Conservation (phyloP, 2,888 invertebrate species). For the Chromoteleia sp. region DNA sequence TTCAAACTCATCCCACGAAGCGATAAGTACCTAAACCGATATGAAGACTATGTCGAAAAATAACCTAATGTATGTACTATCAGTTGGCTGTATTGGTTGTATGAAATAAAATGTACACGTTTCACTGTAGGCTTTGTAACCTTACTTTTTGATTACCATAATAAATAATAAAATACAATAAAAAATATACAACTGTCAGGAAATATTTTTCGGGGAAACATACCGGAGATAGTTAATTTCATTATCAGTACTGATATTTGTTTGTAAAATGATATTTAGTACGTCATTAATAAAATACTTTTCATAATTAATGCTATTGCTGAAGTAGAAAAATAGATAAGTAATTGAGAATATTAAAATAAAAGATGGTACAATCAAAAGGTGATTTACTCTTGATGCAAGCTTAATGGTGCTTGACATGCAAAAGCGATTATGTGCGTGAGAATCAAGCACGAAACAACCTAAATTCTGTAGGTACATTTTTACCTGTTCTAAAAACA, state of each 20-base stretch:
- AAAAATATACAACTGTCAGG: background rate
- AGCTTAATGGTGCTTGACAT: conserved; percentile 63
- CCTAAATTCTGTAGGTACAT: conserved; percentile 48
- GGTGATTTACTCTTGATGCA: conserved; percentile 63
- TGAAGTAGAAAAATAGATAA: too few relatives aligned
- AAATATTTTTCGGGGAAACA: too few relatives aligned
- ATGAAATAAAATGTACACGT: too few relatives aligned
- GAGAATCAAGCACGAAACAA: conserved; percentile 57
- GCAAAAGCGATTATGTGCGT: conserved; percentile 66
- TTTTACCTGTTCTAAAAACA: conserved; percentile 12
- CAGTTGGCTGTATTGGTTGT: too few relatives aligned
- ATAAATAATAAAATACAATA: conserved; percentile 8
- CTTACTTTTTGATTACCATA: conserved; percentile 1
- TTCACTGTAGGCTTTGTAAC: background rate
- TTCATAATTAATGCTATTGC: too few relatives aligned
- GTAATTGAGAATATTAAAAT: conserved; percentile 10
- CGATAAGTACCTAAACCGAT: too few relatives aligned
- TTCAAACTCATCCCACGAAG: too few relatives aligned
- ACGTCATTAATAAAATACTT: too few relatives aligned
- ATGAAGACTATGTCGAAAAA: too few relatives aligned
- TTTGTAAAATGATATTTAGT: too few relatives aligned
- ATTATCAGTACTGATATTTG: conserved; percentile 4
- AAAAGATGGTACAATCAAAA: conserved; percentile 22
- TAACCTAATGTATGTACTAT: too few relatives aligned
- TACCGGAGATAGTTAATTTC: too few relatives aligned